Conservation (phyloP, 2,888 invertebrate species). For the Agrilus mali region DNA sequence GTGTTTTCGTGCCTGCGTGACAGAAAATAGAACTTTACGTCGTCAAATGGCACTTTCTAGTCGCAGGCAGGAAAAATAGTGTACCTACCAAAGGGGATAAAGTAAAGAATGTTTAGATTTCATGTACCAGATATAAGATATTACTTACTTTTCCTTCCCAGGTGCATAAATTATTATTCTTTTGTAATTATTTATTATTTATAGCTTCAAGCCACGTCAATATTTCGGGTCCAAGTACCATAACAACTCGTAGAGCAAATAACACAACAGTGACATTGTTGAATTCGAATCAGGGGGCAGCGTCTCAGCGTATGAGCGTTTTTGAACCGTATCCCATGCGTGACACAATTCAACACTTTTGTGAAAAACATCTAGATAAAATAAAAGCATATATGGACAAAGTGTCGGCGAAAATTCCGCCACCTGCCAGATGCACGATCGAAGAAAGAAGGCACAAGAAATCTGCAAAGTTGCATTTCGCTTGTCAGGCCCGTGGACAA, state of each 20-base stretch:
- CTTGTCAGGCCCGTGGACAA: constrained; percentile 70
- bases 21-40: too few relatives aligned
- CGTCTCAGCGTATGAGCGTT: constrained; percentile 57
- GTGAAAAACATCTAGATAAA: constrained; percentile 86
- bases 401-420: constrained; percentile 70
- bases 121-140: too few relatives aligned
- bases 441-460: constrained; percentile 83
- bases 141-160: too few relatives aligned
- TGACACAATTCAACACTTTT: constrained; percentile 88
- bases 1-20: not conserved
- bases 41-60: too few relatives aligned
- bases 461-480: constrained; percentile 77
- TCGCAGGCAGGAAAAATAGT: too few relatives aligned
- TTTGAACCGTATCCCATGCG: constrained; percentile 87
- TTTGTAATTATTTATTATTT: too few relatives aligned
- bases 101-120: too few relatives aligned
- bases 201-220: constrained; percentile 31
- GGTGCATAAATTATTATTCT: too few relatives aligned
- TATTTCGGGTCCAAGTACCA: constrained; percentile 49
- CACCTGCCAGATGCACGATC: constrained; percentile 87
- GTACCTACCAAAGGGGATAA: too few relatives aligned
- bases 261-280: constrained; percentile 71
- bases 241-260: constrained; percentile 46
- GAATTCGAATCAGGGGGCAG: constrained; percentile 39
- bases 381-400: constrained; percentile 86